These are phyloP conservation scores for Sylvia borin DNA, from an alignment of 2,797 vertebrate genomes.

Conservation along the genomic window DNA sequence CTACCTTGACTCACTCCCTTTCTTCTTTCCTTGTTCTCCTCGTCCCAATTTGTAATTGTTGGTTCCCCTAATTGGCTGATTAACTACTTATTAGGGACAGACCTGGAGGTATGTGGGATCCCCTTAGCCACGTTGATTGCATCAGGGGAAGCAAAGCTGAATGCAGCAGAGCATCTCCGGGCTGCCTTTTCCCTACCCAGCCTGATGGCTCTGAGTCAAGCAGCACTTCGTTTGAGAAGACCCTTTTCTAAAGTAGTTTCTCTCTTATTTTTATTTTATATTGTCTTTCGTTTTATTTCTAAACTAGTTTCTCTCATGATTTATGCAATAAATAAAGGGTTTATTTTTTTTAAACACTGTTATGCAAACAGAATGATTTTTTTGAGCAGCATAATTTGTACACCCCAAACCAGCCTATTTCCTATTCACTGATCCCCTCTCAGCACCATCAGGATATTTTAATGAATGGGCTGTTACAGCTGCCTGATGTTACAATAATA, in stretches of 20 bases:
- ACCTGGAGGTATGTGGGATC: constrained; percentile 40
- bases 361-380: not conserved
- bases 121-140: not conserved
- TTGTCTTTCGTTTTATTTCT: not conserved
- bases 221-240: constrained; percentile 13
- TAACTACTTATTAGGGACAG: constrained; percentile 64
- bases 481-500: not conserved
- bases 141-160: constrained; percentile 26
- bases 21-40: constrained; percentile 55
- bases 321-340: not conserved
- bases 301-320: not conserved
- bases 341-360: not conserved
- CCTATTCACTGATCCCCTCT: not conserved
- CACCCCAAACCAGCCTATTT: not conserved
- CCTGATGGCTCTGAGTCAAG: not conserved
- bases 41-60: constrained; percentile 73
- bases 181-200: not conserved
- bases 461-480: constrained; percentile 15
- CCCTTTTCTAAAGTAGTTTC: not conserved
- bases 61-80: constrained; percentile 75
- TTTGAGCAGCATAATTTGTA: not conserved
- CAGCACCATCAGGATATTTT: not conserved
- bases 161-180: not conserved
- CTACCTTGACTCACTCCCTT: constrained; percentile 70
- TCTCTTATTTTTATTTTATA: not conserved